Evolutionary conservation across 2,113 vertebrate species (phyloP), one percentile per base, ranked within the genome.

Genomic region (Bufo bufo): DNA sequence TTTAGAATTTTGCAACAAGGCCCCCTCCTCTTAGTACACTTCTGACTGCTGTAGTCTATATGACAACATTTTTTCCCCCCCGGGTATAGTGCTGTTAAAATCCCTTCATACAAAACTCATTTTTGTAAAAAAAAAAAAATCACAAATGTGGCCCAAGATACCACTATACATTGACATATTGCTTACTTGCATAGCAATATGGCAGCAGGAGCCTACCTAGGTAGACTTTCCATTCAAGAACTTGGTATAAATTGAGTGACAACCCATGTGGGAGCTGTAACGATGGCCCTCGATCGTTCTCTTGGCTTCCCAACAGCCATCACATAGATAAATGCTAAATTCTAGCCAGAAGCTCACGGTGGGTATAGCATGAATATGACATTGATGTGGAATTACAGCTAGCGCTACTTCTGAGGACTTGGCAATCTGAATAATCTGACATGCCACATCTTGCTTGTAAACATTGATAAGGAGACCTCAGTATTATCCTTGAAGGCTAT

Each of bases 391-490:
- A 49, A 75, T 75, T 72, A 17, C 9, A 4, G 23, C 23, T 33
- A 14, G 13, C 0, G 14, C 72, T 50, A 8, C 72, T 75, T 20
- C 6, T 50, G 8, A 50, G 72, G 72, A 75, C 7, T 75, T 50
- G 72, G 72, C 47, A 49, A 17, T 45, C 20, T 16, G 1, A 45
- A 20, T 50, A 20, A 20, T 49, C 7, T 14, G 47, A 75, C 72
- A 50, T 50, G 72, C 72, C 72, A 75, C 45, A 75, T 75, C 72
- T 75, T 50, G 47, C 72, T 75, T 50, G 45, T 50, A 19, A 20
- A 75, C 50, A 78, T 33, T 78, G 77, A 78, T 78, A 78, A 78
- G 72, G 50, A 78, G 50, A 54, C 77, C 33, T 56, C 50, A 56
- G 4, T 33, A 23, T 54, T 78, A 6, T 14, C 13, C 77, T 54